These are phyloP conservation scores for Echeneis naucrates DNA, from an alignment of 2,797 vertebrate genomes.

Conservation along the genomic window DNA sequence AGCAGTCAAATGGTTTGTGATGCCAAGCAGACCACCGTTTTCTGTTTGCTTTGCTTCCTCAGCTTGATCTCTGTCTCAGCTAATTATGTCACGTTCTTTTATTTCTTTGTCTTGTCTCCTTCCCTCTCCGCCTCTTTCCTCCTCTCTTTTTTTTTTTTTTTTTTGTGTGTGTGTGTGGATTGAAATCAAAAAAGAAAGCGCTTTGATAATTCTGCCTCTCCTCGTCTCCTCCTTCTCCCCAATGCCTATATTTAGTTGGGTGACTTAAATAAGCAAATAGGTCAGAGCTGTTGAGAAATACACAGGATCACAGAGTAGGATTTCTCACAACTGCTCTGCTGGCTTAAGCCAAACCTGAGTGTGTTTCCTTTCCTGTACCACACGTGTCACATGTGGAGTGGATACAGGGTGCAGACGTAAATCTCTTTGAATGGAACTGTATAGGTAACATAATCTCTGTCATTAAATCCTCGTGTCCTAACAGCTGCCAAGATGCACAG, in stretches of 20 bases:
- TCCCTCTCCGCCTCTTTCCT: conserved; percentile 19
- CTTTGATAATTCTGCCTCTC: conserved; percentile 51
- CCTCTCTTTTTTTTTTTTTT: not conserved
- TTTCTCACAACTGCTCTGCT: conserved; percentile 48
- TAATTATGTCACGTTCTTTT: conserved; percentile 44
- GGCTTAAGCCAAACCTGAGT: conserved; percentile 40
- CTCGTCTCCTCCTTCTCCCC: conserved; percentile 17
- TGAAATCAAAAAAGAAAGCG: conserved; percentile 61
- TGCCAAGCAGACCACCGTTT: conserved; percentile 17
- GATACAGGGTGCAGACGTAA: conserved; percentile 29
- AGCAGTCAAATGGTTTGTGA: conserved; percentile 35
- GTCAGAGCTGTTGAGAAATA: conserved; percentile 73
- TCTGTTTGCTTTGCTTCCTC: conserved; percentile 35
- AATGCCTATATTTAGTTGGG: conserved; percentile 72
- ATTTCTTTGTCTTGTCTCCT: conserved; percentile 32
- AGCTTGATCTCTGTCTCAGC: conserved; percentile 36
- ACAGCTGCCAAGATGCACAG: conserved; percentile 28
- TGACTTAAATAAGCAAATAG: conserved; percentile 76
- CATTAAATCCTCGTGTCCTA: conserved; percentile 45
- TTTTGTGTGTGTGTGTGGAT: conserved; percentile 46
- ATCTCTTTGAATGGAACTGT: conserved; percentile 28
- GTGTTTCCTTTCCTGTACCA: not conserved
- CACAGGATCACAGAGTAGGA: conserved; percentile 45
- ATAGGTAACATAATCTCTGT: conserved; percentile 32
- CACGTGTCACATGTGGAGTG: not conserved